Conservation (phyloP, 1,140 invertebrate species). For the Drosophila auraria region DNA sequence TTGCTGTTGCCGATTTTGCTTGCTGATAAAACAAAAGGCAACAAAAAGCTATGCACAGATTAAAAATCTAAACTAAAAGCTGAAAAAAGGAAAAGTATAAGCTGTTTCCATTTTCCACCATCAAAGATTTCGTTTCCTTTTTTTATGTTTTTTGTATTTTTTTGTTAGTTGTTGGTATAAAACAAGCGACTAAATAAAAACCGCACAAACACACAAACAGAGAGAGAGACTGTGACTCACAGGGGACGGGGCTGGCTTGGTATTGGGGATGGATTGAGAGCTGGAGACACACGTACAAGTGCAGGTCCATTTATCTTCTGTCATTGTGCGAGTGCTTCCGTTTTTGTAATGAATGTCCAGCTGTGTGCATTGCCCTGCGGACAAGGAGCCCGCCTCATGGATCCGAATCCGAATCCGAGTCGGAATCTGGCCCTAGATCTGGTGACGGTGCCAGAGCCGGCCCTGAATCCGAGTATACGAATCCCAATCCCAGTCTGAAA, state of each 20-base stretch:
- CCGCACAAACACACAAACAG: conserved; percentile 58
- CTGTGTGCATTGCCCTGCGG: conserved; percentile 79
- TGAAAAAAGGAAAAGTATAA: conserved; percentile 57
- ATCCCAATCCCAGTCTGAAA: conserved; percentile 22
- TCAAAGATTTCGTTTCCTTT: conserved; percentile 65
- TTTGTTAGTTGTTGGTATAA: conserved; percentile 73
- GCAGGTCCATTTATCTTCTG: conserved; percentile 82
- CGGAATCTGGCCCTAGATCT: conserved; percentile 35
- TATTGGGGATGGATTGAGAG: conserved; percentile 27
- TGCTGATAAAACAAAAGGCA: conserved; percentile 69
- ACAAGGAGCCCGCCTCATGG: conserved; percentile 35
- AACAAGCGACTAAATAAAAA: conserved; percentile 81
- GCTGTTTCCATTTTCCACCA: conserved; percentile 73
- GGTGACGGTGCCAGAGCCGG: conserved; percentile 17
- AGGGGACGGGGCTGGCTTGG: conserved; percentile 1
- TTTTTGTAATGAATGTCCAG: conserved; percentile 83
- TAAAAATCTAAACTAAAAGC: conserved; percentile 76
- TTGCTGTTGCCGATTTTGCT: conserved; percentile 35
- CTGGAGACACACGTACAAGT: conserved; percentile 72
- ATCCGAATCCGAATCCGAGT: conserved; percentile 25
- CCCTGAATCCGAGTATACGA: conserved; percentile 28
- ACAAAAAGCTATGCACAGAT: conserved; percentile 67
- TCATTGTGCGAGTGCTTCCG: conserved; percentile 81
- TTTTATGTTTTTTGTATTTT: conserved; percentile 2
- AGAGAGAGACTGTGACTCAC: conserved; percentile 6